These are phyloP conservation scores for Tethya wilhelma DNA, from an alignment of 37 sponge, comb jelly and placozoan species.

Conservation along the genomic window DNA sequence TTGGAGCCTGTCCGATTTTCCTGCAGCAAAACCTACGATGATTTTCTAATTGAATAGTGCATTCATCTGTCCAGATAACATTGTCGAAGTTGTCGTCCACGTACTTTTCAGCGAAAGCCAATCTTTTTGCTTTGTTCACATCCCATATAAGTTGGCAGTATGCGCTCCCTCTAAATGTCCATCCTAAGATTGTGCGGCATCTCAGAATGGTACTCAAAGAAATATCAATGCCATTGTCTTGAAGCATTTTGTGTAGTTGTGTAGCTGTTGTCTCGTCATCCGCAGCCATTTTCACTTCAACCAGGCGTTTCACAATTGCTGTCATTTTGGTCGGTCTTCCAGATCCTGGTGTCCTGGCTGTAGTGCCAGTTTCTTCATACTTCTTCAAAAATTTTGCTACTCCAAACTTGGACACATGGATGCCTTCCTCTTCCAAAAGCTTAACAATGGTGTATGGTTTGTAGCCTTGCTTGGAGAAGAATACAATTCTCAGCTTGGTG, in stretches of 20 bases:
- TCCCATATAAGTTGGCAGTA: no score
- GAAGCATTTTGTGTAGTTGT: conserved; percentile 8
- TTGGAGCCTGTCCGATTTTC: no score
- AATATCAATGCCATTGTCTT: no score
- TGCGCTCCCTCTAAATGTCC: no score
- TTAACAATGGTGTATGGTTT: conserved; percentile 2
- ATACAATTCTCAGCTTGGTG: not conserved
- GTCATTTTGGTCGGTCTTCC: conserved; percentile 1
- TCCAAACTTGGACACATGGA: not conserved
- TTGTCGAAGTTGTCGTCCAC: no score
- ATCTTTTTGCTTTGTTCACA: no score
- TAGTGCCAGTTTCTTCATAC: not conserved
- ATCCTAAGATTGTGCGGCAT: no score
- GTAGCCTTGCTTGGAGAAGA: not conserved
- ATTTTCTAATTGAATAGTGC: no score
- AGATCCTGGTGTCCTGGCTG: not conserved
- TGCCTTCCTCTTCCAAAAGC: conserved; percentile 4
- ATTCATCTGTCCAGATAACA: no score
- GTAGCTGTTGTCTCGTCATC: conserved; percentile 1
- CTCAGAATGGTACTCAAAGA: no score
- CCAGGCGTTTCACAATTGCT: not conserved
- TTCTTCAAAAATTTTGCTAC: conserved; percentile 10
- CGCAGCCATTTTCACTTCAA: not conserved
- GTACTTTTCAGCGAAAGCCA: no score
- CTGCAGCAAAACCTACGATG: no score